Conservation (phyloP, 2,797 vertebrate genomes). For the Tinamus major region DNA sequence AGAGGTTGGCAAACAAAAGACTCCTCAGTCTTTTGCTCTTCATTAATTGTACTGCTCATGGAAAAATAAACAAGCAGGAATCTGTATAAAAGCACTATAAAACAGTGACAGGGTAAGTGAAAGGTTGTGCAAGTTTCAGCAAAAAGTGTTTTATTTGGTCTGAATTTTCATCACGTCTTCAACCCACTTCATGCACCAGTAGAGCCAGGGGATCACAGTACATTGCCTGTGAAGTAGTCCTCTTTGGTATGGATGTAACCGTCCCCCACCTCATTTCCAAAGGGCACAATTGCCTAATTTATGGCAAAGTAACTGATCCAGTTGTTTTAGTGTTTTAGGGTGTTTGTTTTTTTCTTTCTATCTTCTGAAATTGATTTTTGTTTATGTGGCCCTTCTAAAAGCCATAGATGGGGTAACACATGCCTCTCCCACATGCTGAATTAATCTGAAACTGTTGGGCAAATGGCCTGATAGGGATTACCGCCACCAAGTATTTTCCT, state of each 20-base stretch:
- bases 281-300: not conserved
- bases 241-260: not conserved
- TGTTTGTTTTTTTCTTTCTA: not conserved
- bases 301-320: not conserved
- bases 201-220: fast-evolving
- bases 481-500: not conserved
- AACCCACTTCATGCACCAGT: not conserved
- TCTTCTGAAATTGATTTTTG: not conserved
- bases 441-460: not conserved
- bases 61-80: not conserved
- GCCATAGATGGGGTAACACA: not conserved
- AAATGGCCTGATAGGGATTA: not conserved
- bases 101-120: not conserved
- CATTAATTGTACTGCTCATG: not conserved
- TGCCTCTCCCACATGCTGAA: not conserved
- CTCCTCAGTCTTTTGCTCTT: not conserved
- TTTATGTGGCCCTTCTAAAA: not conserved
- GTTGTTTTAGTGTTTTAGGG: not conserved
- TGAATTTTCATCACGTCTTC: not conserved
- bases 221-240: not conserved
- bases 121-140: not conserved
- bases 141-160: not conserved
- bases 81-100: not conserved
- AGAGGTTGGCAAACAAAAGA: not conserved
- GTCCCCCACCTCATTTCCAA: not conserved